Evolutionary conservation across 2,113 vertebrate genomes (phyloP).

Genomic region (Irena cyanogastra): DNA sequence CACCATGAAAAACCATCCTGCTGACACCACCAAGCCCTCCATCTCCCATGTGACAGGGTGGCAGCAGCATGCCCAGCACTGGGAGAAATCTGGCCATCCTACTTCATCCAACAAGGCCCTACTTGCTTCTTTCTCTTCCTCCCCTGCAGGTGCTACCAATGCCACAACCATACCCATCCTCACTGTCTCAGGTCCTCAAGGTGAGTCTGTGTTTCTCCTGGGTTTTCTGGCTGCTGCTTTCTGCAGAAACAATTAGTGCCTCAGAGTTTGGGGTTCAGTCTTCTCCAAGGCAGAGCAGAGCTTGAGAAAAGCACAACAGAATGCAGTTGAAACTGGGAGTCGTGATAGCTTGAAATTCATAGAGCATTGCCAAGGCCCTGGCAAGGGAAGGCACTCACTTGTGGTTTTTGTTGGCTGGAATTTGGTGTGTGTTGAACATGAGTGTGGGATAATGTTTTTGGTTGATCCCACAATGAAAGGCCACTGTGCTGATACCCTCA

Average conservation of each 20-base stretch:
- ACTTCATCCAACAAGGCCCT: fast-evolving
- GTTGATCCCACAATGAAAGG: fast-evolving
- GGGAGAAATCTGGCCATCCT: background rate
- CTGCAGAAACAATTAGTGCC: background rate
- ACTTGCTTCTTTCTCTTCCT: background rate
- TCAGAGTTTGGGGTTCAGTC: background rate
- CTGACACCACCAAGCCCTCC: fast-evolving
- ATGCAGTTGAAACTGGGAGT: background rate
- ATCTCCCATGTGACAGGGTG: fast-evolving
- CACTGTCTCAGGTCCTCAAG: fast-evolving
- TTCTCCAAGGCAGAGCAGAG: fast-evolving
- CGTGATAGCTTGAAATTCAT: fast-evolving
- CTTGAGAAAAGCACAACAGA: background rate
- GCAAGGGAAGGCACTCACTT: fast-evolving
- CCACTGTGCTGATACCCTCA: fast-evolving
- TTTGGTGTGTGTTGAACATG: fast-evolving
- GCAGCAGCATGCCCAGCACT: fast-evolving
- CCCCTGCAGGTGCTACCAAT: background rate
- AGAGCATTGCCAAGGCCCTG: background rate
- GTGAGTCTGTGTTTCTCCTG: background rate
- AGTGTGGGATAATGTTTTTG: fast-evolving
- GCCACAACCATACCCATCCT: fast-evolving
- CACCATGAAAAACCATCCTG: fast-evolving
- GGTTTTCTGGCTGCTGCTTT: fast-evolving
- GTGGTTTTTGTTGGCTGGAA: fast-evolving